Percentiles rank a stretch among this genome's conserved stretches.
phyloP scores from a whole-genome alignment of 2,113 vertebrate genomes.

The Perccottus glenii region DNA sequence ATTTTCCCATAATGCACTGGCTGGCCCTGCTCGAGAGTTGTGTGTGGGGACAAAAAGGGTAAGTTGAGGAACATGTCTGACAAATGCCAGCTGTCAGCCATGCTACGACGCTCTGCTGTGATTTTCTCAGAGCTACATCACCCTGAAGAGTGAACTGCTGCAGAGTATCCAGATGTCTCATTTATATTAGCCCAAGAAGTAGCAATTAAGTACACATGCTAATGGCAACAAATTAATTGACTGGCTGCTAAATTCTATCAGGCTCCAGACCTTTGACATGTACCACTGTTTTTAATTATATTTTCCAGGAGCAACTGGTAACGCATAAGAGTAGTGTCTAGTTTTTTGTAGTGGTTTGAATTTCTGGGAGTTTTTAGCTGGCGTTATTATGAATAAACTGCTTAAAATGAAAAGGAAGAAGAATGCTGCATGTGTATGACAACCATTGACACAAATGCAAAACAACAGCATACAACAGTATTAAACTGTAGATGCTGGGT shows the following conservation, averaged over 20 bases:
- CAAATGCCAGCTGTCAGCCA: conserved; percentile 69
- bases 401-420: too few relatives aligned
- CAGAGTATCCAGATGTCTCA: conserved; percentile 20
- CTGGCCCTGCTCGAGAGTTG: conserved; percentile 44
- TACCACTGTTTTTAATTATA: too few relatives aligned
- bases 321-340: too few relatives aligned
- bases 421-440: too few relatives aligned
- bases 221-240: background rate
- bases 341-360: too few relatives aligned
- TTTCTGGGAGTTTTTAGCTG: too few relatives aligned
- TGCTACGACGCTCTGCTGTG: conserved; percentile 27
- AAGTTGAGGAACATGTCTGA: conserved; percentile 58
- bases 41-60: conserved; percentile 49
- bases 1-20: conserved; percentile 66
- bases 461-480: too few relatives aligned
- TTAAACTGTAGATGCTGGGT: too few relatives aligned
- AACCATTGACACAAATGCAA: too few relatives aligned
- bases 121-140: conserved; percentile 28
- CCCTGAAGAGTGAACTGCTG: conserved; percentile 13
- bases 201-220: conserved; percentile 18
- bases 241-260: background rate
- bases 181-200: conserved; percentile 23
- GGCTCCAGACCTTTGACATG: too few relatives aligned
- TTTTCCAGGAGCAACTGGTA: too few relatives aligned
- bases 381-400: too few relatives aligned